Evolutionary conservation across 1,140 invertebrate species (phyloP).

Genomic region (Neelides sp.): DNA sequence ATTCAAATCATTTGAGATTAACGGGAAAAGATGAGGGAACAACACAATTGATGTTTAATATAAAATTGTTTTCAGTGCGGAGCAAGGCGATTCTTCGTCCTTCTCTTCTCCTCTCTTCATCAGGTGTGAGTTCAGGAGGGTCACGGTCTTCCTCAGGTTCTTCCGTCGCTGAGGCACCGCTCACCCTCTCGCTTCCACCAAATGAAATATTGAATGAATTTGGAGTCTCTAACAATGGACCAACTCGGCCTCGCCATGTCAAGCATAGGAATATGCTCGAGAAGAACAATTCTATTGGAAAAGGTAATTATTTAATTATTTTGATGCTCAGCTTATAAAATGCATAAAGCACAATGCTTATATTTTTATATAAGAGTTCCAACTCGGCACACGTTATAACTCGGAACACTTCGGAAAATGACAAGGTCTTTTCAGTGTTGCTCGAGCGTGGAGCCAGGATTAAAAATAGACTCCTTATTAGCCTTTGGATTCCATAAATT

Average conservation of each 20-base stretch:
- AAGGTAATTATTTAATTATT: not conserved
- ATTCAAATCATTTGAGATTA: too few species aligned
- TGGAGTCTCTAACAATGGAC: slow-evolving; percentile 3
- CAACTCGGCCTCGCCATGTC: slow-evolving; percentile 28
- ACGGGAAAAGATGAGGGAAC: too few species aligned
- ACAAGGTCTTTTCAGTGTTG: too few species aligned
- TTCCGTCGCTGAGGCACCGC: not conserved
- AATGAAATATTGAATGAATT: too few species aligned
- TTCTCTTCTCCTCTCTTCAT: slow-evolving; percentile 12
- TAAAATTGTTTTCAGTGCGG: slow-evolving; percentile 14
- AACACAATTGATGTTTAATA: not conserved
- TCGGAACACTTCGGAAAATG: too few species aligned
- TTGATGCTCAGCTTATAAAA: not conserved
- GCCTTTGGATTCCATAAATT: too few species aligned
- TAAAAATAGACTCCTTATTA: too few species aligned
- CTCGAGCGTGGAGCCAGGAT: too few species aligned
- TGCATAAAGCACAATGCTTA: too few species aligned
- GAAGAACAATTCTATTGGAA: slow-evolving; percentile 31
- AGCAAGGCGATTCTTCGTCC: slow-evolving; percentile 22
- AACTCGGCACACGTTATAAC: too few species aligned
- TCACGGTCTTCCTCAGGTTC: not conserved
- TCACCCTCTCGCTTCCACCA: not conserved
- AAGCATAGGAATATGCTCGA: slow-evolving; percentile 32
- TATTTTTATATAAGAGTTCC: too few species aligned
- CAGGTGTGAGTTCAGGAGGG: slow-evolving; percentile 5